These are phyloP conservation scores for Bovichtus diacanthus DNA, from an alignment of 2,797 vertebrate genomes.

Conservation along the genomic window DNA sequence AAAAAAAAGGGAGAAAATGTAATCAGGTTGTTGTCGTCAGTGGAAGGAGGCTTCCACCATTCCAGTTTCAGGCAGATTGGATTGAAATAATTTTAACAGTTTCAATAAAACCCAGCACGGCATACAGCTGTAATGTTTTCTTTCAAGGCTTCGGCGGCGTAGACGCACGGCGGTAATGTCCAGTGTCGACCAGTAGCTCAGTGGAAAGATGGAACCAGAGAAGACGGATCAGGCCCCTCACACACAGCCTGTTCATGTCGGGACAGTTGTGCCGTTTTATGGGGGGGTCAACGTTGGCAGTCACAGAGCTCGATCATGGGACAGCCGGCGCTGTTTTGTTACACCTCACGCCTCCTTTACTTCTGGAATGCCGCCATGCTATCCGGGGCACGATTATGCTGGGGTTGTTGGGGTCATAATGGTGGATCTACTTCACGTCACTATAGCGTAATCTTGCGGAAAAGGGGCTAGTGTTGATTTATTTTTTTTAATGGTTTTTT, in stretches of 20 bases:
- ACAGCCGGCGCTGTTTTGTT: neutral
- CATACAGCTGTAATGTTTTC: slow-evolving; percentile 25
- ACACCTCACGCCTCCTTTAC: neutral
- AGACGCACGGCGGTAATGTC: too few relatives aligned
- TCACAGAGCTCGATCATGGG: too few relatives aligned
- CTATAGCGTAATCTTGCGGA: neutral
- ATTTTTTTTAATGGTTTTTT: too few relatives aligned
- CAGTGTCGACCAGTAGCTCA: neutral
- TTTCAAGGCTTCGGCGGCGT: neutral
- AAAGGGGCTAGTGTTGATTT: neutral
- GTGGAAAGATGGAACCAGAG: neutral
- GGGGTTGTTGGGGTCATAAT: neutral
- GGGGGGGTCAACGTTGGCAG: too few relatives aligned
- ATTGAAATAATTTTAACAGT: slow-evolving; percentile 65
- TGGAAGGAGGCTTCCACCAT: slow-evolving; percentile 60
- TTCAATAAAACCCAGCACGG: slow-evolving; percentile 84
- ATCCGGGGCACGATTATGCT: neutral
- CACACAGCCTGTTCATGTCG: too few relatives aligned
- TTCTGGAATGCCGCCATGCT: neutral
- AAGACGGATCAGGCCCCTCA: too few relatives aligned
- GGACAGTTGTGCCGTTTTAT: too few relatives aligned
- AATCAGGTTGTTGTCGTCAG: slow-evolving; percentile 59
- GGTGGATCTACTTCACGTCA: neutral
- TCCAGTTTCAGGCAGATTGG: slow-evolving; percentile 66
- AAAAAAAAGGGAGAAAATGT: slow-evolving; percentile 76